Base-by-base conservation (phyloP, 2,888 invertebrate genomes). In the Pristionchus fissidentatus region DNA sequence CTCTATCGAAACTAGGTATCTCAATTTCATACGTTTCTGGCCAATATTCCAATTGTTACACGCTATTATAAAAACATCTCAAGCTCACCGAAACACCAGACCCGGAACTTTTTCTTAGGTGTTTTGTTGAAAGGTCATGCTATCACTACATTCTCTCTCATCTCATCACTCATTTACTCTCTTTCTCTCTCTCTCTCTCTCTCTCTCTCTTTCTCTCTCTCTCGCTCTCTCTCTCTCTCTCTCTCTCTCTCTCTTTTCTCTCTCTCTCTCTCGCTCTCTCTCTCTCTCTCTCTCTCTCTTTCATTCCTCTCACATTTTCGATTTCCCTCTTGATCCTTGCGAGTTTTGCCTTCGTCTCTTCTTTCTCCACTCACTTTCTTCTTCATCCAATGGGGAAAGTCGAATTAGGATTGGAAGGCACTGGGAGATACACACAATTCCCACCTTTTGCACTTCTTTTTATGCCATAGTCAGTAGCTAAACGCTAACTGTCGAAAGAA, bases 281-380 rank as follows among this genome's bases (percentile, higher is more conserved):
- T n/a, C n/a, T n/a, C 26, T n/a, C n/a, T 60, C 8, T 60, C 60
- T 26, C 60, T 60, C 60, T 15, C 60, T 60, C 60, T 60, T 82
- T 85, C 81, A 80, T 83, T 80, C 32, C 83, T 66, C 38, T 38
- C 70, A 57, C 80, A 82, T 80, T 75, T 80, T 83, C 84, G 77
- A 60, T 86, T 83, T 83, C 35, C 32, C 60, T 73, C 46, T 75
- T 46, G 46, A 75, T 79, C 77, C 62, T 70, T 62, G 55, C 70
- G 38, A 73, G 70, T 82, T 84, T 80, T 83, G 62, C 79, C 46
- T 49, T 60, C 55, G 8, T n/a, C 77, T 55, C 41, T 55, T 41
- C 29, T n/a, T 26, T 66, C 46, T 49, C 46, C 82, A 81, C 49
- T 82, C 52, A 29, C 81, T 83, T 57, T 55, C 73, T 70, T 43